These are phyloP conservation scores for Drosophila austrosaltans DNA, from an alignment of 2,888 invertebrate genomes.

Conservation along the genomic window DNA sequence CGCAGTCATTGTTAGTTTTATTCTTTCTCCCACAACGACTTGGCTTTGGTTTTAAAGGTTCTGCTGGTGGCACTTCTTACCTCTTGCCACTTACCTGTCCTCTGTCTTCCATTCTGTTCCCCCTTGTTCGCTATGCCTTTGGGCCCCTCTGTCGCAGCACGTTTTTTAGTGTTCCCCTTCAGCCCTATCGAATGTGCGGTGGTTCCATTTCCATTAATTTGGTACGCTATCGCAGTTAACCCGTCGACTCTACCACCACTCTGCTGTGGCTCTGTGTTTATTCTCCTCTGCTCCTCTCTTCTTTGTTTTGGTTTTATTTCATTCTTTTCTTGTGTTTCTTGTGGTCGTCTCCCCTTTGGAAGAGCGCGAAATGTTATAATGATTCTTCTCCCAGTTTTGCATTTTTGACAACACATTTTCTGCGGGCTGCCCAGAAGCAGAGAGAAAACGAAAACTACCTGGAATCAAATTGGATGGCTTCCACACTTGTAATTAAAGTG, in stretches of 20 bases:
- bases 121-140: slow-evolving; percentile 30
- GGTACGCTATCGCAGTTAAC: slow-evolving; percentile 69
- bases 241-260: slow-evolving; percentile 45
- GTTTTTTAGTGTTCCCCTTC: slow-evolving; percentile 15
- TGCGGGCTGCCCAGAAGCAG: slow-evolving; percentile 7
- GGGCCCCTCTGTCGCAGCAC: slow-evolving; percentile 39
- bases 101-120: slow-evolving; percentile 14
- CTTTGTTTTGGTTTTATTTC: slow-evolving; percentile 30
- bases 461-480: slow-evolving; percentile 4
- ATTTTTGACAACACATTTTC: slow-evolving; percentile 69
- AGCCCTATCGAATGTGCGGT: slow-evolving; percentile 47
- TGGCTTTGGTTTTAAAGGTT: slow-evolving; percentile 57
- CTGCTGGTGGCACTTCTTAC: slow-evolving; percentile 61
- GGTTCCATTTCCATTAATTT: slow-evolving; percentile 77
- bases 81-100: slow-evolving; percentile 3
- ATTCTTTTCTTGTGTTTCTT: slow-evolving; percentile 15
- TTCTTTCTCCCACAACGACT: slow-evolving; percentile 75
- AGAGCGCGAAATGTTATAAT: slow-evolving; percentile 73
- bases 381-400: slow-evolving; percentile 67
- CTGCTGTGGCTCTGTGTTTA: slow-evolving; percentile 57
- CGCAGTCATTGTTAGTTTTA: slow-evolving; percentile 73
- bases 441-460: neutral
- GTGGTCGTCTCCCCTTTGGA: slow-evolving; percentile 61
- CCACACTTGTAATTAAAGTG: slow-evolving; percentile 6
- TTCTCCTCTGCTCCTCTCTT: slow-evolving; percentile 65